Evolutionary conservation across 2,113 vertebrate genomes (phyloP), one percentile per base, ranked within the genome.

Genomic region (Parus major): DNA sequence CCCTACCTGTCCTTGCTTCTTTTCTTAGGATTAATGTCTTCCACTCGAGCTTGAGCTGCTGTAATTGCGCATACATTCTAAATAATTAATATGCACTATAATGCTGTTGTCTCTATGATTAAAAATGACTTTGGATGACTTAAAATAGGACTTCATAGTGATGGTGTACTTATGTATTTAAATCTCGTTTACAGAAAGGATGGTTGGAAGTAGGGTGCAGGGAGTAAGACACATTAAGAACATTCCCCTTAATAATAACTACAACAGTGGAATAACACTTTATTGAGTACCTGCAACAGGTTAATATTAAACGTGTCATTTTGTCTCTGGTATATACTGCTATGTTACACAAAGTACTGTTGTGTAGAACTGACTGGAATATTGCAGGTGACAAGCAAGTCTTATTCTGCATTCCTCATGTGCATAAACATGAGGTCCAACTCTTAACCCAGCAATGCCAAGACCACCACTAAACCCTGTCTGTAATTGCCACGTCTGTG

Each of bases 11-110:
- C 65, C 55, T 87, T 73, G 60, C 17, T 41, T 71, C 49, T 61
- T 83, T n/a, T 56, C 33, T 50, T 55, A 42, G 55, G 42, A 13
- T 21, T 82, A 7, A 28, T 11, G 63, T 6, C 2, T 61, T 69
- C 52, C 52, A 6, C 24, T 2, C 6, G 5, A 33, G 66, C 69
- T 71, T 16, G 55, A 86, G 88, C 82, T 11, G 41, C 86, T 75
- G 72, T 83, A 75, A 64, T 88, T 88, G 87, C 2, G 2, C 87
- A 68, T 78, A 59, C 2, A 0, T 75, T 64, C 49, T 93, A 49
- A 95, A 95, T 96, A 93, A 89, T 95, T 93, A 36, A 93, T 91
- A 15, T 13, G 27, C 5, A 3, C 59, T 71, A 4, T 65, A 15
- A 46, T 68, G 53, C 81, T 89, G 69, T 56, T 65, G 57, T 33